These are phyloP conservation scores for Stomatorhinus ivindoensis DNA, from an alignment of 2,113 vertebrate species.

Conservation along the genomic window DNA sequence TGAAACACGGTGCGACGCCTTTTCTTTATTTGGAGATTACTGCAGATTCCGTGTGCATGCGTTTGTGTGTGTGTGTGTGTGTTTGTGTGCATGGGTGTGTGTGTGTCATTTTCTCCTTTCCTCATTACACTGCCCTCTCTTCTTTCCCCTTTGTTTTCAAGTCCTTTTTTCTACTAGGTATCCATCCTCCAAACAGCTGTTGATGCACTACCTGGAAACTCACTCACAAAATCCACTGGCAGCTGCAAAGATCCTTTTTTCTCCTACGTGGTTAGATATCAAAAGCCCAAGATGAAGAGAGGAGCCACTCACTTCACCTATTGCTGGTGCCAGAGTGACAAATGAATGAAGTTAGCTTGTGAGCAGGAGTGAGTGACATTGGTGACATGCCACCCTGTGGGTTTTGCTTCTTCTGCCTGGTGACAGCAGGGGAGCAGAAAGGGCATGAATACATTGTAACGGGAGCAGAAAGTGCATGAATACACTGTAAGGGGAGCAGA, in stretches of 20 bases:
- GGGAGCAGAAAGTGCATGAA: neutral
- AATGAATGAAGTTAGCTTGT: neutral
- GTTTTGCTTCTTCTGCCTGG: neutral
- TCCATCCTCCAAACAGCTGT: conserved; percentile 41
- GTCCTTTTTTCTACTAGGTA: conserved; percentile 73
- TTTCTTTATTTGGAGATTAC: conserved; percentile 91
- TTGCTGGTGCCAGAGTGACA: neutral
- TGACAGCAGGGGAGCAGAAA: neutral
- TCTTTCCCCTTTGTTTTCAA: conserved; percentile 69
- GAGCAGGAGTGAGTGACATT: neutral
- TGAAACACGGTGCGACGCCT: conserved; percentile 77
- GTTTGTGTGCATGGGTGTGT: conserved; percentile 45
- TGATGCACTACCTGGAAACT: conserved; percentile 72
- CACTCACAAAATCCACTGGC: conserved; percentile 76
- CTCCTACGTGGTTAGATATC: neutral
- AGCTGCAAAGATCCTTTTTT: neutral
- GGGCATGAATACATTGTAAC: too few relatives aligned
- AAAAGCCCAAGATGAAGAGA: neutral
- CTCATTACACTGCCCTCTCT: conserved; percentile 35
- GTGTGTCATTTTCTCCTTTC: conserved; percentile 34
- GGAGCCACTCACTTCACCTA: neutral
- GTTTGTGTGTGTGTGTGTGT: conserved; percentile 49
- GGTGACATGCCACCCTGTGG: neutral
- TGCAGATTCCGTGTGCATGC: conserved; percentile 68
- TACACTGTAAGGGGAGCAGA: neutral